Evolutionary conservation across 1,140 invertebrate species (phyloP).

Genomic region (Habropoda laboriosa): DNA sequence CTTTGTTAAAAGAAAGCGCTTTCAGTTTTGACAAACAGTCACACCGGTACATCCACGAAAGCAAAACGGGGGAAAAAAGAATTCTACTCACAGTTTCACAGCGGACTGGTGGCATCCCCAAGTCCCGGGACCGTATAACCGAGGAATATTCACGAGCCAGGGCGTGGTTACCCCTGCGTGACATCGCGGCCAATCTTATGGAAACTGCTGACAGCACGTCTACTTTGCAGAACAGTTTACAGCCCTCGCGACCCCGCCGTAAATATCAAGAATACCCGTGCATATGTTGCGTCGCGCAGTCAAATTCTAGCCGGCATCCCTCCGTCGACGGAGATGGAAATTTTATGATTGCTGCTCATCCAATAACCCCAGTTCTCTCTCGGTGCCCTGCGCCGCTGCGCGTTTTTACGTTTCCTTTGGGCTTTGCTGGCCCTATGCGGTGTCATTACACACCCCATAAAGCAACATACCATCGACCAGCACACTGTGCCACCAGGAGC

Average conservation of each 20-base stretch:
- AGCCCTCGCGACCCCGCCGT: conserved; percentile 53
- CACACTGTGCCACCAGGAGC: conserved; percentile 42
- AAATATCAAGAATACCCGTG: conserved; percentile 55
- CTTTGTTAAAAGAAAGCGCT: background rate
- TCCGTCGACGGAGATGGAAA: conserved; percentile 43
- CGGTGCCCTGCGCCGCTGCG: conserved; percentile 10
- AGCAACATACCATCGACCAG: conserved; percentile 61
- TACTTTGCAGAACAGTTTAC: conserved; percentile 64
- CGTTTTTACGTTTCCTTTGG: conserved; percentile 72
- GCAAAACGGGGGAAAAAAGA: conserved; percentile 5
- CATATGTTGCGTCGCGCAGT: conserved; percentile 50
- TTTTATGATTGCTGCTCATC: conserved; percentile 64
- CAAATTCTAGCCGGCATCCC: conserved; percentile 52
- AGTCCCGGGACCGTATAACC: conserved; percentile 37
- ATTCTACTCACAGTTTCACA: conserved; percentile 38
- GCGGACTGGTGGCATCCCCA: conserved; percentile 1
- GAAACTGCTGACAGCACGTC: conserved; percentile 64
- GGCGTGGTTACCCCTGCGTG: conserved; percentile 39
- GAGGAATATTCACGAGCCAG: conserved; percentile 49
- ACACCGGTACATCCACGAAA: background rate
- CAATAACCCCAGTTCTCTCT: conserved; percentile 49
- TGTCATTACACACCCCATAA: conserved; percentile 72
- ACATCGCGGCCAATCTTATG: conserved; percentile 49
- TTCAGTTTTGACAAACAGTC: background rate
- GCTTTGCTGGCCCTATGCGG: conserved; percentile 63